A percentile compares a stretch with the other conserved stretches of the same genome.
Evolutionary conservation across 2,113 vertebrate genomes (phyloP).

Genomic region (Procapra przewalskii): DNA sequence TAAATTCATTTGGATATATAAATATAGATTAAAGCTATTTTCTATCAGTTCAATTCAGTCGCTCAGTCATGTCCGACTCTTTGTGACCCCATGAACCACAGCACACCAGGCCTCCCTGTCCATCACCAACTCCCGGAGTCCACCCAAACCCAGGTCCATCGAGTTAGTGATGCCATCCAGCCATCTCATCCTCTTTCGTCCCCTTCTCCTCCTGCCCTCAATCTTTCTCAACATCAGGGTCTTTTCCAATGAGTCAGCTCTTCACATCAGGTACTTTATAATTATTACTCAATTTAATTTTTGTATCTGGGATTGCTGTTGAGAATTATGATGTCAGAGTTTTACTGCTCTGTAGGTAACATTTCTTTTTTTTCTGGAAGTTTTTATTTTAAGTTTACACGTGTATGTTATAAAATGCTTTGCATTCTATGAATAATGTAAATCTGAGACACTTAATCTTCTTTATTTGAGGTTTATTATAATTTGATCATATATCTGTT

Average conservation of each 20-base stretch:
- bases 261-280: not conserved
- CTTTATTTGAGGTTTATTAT: not conserved
- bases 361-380: not conserved
- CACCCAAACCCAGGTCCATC: fast-evolving
- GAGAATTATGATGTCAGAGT: not conserved
- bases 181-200: too few species aligned
- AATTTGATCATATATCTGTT: not conserved
- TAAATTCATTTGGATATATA: not conserved
- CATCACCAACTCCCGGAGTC: too few species aligned
- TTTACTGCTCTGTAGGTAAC: not conserved
- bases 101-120: too few species aligned
- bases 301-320: too few species aligned
- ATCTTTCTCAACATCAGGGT: too few species aligned
- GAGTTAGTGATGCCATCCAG: too few species aligned
- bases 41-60: too few species aligned
- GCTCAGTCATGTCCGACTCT: fast-evolving
- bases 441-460: not conserved
- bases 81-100: too few species aligned
- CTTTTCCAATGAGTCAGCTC: too few species aligned
- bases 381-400: conserved; percentile 7
- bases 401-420: not conserved
- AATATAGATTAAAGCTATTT: not conserved
- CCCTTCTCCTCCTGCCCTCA: too few species aligned
- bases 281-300: not conserved
- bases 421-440: not conserved